These are phyloP conservation scores for Seladonia tumulorum DNA, from an alignment of 2,888 invertebrate species.

Conservation along the genomic window DNA sequence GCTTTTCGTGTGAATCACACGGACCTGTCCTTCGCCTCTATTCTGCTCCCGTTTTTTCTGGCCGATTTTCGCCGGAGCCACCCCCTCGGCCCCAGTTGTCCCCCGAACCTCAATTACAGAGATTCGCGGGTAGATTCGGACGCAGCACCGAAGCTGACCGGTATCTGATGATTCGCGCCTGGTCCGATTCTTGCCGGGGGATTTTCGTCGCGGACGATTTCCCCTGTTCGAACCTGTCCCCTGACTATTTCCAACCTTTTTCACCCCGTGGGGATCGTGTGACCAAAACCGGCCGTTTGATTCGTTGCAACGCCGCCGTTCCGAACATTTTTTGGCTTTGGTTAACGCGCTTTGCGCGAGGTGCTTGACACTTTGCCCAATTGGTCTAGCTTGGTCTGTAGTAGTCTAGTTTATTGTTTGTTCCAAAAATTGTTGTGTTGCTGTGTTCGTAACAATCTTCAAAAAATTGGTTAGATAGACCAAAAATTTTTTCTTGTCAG, in stretches of 20 bases:
- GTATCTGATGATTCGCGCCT: conserved; percentile 47
- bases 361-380: background rate
- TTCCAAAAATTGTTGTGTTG: background rate
- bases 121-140: conserved; percentile 55
- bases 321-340: background rate
- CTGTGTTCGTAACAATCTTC: background rate
- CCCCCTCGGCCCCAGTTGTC: background rate
- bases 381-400: background rate
- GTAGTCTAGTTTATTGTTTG: background rate
- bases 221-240: background rate
- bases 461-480: no score
- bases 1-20: conserved; percentile 57
- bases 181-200: conserved; percentile 11
- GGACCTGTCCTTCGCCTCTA: conserved; percentile 13
- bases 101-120: conserved; percentile 57
- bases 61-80: background rate
- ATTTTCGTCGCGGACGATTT: conserved; percentile 7
- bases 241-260: background rate
- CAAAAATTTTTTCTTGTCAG: no score
- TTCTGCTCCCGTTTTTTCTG: conserved; percentile 8
- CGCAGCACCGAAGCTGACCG: conserved; percentile 20
- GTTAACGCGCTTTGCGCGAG: background rate
- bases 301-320: background rate
- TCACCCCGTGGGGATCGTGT: background rate
- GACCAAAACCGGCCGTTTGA: background rate